Evolutionary conservation across 2,888 invertebrate genomes (phyloP), one percentile per base, ranked within the genome.

Genomic region (Brenthis ino): DNA sequence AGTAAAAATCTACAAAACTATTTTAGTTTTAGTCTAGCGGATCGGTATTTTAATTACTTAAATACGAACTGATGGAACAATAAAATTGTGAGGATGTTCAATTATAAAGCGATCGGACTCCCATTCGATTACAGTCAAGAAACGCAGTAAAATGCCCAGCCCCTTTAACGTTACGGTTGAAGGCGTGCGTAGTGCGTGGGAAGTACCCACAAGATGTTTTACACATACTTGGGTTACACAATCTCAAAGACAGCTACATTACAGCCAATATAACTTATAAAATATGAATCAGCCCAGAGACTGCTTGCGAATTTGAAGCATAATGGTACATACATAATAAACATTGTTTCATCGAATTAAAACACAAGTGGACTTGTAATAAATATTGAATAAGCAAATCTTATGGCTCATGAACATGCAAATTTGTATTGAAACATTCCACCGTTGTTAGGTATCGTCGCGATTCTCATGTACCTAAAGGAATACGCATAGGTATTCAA

Each of bases 161-260:
- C 91, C 93, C 91, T 89, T 86, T 77, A 79, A 77, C 84, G 88
- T 89, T 85, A 91, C 89, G 91, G 86, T 87, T 84, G 84, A 85
- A 82, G 86, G 85, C 84, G 83, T 82, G 83, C 83, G 83, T 84
- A 80, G 82, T 85, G 89, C 91, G 92, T 93, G 92, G 92, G 92
- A 92, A 92, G 86, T 78, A 77, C 81, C 79, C 77, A 75, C 79
- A 81, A 81, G 82, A 84, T 80, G 77, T 79, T 85, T 82, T 84
- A 84, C 87, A 88, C 88, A 90, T 86, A 86, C 90, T 92, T 87
- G 82, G 80, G 85, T 91, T 91, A 89, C 91, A 90, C 88, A 89
- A 91, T 88, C 87, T 85, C 82, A 82, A 85, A 86, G 85, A 86
- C 85, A 85, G 83, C 84, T 86, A 82, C 81, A 80, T 82, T 82